Evolutionary conservation across 2,113 vertebrate genomes (phyloP), one percentile per base, ranked within the genome.

Genomic region (Oophaga pumilio): DNA sequence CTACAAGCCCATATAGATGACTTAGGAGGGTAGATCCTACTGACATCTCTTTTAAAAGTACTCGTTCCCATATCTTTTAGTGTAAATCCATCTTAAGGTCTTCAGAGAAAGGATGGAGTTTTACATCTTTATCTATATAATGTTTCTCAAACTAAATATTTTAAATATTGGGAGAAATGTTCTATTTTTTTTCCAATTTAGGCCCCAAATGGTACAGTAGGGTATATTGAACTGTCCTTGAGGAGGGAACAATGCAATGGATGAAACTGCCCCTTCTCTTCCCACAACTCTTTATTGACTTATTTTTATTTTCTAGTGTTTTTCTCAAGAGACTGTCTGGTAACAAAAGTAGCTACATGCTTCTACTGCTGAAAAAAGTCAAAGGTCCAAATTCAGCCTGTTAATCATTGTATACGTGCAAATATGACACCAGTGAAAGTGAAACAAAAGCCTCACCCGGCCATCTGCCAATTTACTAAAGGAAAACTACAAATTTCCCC

Each of bases 361-460:
- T 74, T 74, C 12, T 43, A 43, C 69, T 74, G 33, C 71, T 49
- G 71, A 50, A 74, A 74, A 74, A 28, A 71, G 66, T 33, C 69
- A 71, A 73, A 74, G 9, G 15, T 50, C 33, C 71, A 50, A 74
- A 50, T 74, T 22, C 33, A 50, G 50, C 18, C 71, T 74, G 28
- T 73, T 73, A 43, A 73, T 73, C 69, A 73, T 10, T 73, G 69
- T 49, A 18, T 50, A 50, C 22, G 28, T 74, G 43, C 2, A 4
- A 74, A 74, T 74, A 50, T 8, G 0, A 73, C 71, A 74, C 24
- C 17, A 50, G 71, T 74, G 71, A 74, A 50, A 74, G 71, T 73
- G 71, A 20, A 74, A 20, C 15, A 22, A 50, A 74, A 49, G 10
- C 15, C 71, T 26, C 71, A 74, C 18, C 18, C 0, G 22, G 71